Base-by-base conservation (phyloP, 2,888 invertebrate genomes). In the Tigriopus californicus region DNA sequence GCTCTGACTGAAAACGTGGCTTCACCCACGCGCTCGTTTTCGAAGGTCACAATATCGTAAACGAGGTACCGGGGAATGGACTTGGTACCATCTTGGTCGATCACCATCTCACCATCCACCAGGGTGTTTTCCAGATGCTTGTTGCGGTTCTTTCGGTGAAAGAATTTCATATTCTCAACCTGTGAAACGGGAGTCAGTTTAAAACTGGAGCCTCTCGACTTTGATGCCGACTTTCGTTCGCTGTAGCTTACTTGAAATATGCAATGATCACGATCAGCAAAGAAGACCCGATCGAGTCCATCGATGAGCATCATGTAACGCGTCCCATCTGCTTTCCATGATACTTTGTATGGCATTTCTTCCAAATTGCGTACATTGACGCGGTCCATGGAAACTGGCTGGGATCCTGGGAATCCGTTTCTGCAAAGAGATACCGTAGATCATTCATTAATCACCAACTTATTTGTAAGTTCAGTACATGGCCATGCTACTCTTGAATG, bases 301-400 rank as follows among this genome's bases (percentile, higher is more conserved):
- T 88, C 81, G 63, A 99, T 90, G 47, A 94, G 74, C 89, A 98
- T 89, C 87, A 98, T 86, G 70, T 92, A 98, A 67, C 94, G 85
- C 41, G 85, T 87, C 42, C 98, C 98, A 72, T 99, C 98, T 11
- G 98, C 98, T 70, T 99, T 99, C 98, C 98, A 99, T 1, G 95
- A 97, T 1, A 98, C 95, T 69, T 83, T 80, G 68, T 98, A 99
- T 0, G 87, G 86, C 68, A 86, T 86, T 64, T 81, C 73, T 40
- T 79, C 75, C 2, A 99, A 72, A 12, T 83, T 75, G 56, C 72
- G 70, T 52, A 98, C 74, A 71, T 99, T 99, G 1, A 76, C 68
- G 1, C 75, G 72, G 67, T 89, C 86, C 92, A 99, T 92, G 0
- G 95, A 95, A 0, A 99, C 92, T 0, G 98, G 98, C 69, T 99